phyloP scores from a whole-genome alignment of 23 tunicate genomes.

The Ascidia mentula region DNA sequence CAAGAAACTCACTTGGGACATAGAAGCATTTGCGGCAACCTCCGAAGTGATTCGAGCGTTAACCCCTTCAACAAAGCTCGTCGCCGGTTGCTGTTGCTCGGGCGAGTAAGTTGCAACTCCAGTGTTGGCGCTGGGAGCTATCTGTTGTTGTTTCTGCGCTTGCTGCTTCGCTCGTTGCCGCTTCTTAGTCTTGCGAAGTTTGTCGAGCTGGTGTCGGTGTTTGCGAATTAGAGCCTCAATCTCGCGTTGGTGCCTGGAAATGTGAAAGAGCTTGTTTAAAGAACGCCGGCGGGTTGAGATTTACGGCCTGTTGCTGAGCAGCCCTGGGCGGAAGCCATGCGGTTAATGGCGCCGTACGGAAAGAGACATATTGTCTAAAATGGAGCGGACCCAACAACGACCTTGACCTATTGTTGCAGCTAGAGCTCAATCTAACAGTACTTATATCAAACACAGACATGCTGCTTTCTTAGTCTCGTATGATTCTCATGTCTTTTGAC shows the following conservation, averaged over 20 bases:
- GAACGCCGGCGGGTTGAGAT: no score
- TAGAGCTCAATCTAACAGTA: no score
- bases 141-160: slow-evolving; percentile 27
- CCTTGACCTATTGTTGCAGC: no score
- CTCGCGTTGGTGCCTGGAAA: slow-evolving; percentile 81
- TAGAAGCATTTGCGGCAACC: not conserved
- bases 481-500: no score
- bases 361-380: no score
- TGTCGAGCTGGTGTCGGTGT: slow-evolving; percentile 68
- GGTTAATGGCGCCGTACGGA: no score
- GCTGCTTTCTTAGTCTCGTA: no score
- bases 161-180: slow-evolving; percentile 21
- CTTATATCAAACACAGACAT: no score
- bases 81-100: not conserved
- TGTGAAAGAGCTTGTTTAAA: not conserved
- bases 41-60: not conserved
- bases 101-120: not conserved
- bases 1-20: slow-evolving; percentile 3
- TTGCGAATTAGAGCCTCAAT: slow-evolving; percentile 68
- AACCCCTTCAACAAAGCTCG: not conserved
- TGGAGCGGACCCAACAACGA: no score
- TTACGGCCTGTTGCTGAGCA: no score
- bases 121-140: not conserved
- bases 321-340: no score
- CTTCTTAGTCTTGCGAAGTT: slow-evolving; percentile 58